A percentile compares a stretch with the other conserved stretches of the same genome.
Evolutionary conservation across 1,140 invertebrate genomes (phyloP).

Genomic region (Neuroterus valhalla): DNA sequence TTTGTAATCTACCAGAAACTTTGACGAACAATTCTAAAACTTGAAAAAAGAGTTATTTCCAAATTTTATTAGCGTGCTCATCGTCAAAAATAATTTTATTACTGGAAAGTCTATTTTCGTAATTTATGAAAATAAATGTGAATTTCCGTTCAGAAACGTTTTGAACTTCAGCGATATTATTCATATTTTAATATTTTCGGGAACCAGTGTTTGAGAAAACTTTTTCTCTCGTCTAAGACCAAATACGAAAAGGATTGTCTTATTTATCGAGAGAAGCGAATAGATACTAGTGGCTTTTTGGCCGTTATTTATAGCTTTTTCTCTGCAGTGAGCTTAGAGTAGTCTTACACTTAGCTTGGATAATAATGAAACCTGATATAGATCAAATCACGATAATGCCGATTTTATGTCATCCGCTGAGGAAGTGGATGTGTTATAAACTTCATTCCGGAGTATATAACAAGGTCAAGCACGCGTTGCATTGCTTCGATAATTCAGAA

Average conservation of each 20-base stretch:
- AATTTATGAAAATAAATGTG: too few relatives aligned
- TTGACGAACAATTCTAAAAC: too few relatives aligned
- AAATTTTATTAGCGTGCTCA: too few relatives aligned
- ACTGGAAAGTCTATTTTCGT: too few relatives aligned
- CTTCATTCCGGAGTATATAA: conserved; percentile 22
- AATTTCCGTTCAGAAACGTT: too few relatives aligned
- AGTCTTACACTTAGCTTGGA: background rate
- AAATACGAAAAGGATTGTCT: background rate
- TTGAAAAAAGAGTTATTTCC: too few relatives aligned
- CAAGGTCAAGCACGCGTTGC: conserved; percentile 44
- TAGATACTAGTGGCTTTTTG: background rate
- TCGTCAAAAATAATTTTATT: too few relatives aligned
- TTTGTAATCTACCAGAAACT: too few relatives aligned
- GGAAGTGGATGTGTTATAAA: background rate
- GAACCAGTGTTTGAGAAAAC: too few relatives aligned
- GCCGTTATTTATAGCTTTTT: background rate
- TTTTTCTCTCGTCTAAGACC: too few relatives aligned
- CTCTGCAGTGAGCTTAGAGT: background rate
- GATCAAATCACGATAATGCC: background rate
- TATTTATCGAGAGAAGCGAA: background rate
- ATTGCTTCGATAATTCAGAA: conserved; percentile 41
- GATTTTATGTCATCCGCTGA: background rate
- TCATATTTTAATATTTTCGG: too few relatives aligned
- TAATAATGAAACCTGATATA: conserved; percentile 25
- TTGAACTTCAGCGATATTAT: too few relatives aligned